Evolutionary conservation across 2,113 vertebrate genomes (phyloP).

Genomic region (Myanophis thanlyinensis): DNA sequence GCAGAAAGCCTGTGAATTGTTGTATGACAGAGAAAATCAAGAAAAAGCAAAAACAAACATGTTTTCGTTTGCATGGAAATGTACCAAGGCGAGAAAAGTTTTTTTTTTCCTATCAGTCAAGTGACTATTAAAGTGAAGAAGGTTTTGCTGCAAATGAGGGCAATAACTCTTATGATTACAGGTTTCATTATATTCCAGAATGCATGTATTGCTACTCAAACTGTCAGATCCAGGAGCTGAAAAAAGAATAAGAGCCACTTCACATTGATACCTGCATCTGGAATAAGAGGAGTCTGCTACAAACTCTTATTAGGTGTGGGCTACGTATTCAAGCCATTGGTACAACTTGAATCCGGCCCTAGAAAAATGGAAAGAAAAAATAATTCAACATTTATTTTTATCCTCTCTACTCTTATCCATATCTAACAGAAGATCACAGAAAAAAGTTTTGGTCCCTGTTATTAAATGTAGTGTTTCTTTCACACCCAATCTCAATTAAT

Average conservation of each 20-base stretch:
- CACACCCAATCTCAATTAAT: neutral
- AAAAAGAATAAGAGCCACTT: neutral
- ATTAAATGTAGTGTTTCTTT: slow-evolving; percentile 7
- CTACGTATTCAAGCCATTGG: neutral
- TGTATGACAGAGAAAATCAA: neutral
- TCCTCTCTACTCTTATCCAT: neutral
- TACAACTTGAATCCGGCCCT: neutral
- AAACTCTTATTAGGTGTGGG: neutral
- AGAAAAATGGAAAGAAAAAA: neutral
- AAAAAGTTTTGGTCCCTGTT: neutral
- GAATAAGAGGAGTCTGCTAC: neutral
- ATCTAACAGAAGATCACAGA: neutral
- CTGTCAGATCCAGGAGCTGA: neutral
- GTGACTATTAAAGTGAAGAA: neutral
- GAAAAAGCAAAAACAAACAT: neutral
- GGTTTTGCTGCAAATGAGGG: neutral
- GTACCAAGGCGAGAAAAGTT: too few relatives aligned
- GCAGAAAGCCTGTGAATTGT: neutral
- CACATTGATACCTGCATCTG: neutral
- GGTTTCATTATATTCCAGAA: neutral
- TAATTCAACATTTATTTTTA: neutral
- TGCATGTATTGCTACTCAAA: neutral
- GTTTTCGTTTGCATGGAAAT: neutral
- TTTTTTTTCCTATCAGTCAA: neutral
- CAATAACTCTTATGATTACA: neutral